These are phyloP conservation scores for Pipistrellus nathusii DNA, from an alignment of 2,797 vertebrate genomes.

Conservation along the genomic window DNA sequence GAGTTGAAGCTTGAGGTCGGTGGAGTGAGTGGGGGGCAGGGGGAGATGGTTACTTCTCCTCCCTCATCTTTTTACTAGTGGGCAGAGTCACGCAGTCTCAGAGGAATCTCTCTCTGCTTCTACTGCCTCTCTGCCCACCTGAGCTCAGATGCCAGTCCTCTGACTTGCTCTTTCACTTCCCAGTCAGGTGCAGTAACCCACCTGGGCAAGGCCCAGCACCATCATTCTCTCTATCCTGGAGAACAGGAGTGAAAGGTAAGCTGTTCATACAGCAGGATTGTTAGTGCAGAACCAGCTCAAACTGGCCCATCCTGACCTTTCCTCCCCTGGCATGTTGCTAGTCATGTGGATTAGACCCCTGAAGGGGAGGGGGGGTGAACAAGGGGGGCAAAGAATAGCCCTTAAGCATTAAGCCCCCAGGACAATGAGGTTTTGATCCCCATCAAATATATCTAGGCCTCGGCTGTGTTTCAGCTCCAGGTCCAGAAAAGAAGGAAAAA, in stretches of 20 bases:
- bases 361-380: accelerated
- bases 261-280: accelerated
- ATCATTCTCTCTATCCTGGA: background rate
- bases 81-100: background rate
- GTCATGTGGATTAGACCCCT: background rate
- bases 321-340: background rate
- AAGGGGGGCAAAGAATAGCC: background rate
- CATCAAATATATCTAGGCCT: background rate
- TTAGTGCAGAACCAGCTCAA: background rate
- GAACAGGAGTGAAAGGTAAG: background rate
- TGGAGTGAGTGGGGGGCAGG: too few species aligned
- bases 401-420: background rate
- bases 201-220: background rate
- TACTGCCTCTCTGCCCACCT: background rate
- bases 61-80: background rate
- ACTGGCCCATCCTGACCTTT: background rate
- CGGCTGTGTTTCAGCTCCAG: background rate
- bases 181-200: background rate
- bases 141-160: background rate
- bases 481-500: background rate
- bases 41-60: too few species aligned
- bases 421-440: background rate
- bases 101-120: background rate
- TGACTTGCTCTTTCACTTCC: background rate
- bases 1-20: background rate